Evolutionary conservation across 1,140 invertebrate species (phyloP).

Genomic region (Triops longicaudatus): DNA sequence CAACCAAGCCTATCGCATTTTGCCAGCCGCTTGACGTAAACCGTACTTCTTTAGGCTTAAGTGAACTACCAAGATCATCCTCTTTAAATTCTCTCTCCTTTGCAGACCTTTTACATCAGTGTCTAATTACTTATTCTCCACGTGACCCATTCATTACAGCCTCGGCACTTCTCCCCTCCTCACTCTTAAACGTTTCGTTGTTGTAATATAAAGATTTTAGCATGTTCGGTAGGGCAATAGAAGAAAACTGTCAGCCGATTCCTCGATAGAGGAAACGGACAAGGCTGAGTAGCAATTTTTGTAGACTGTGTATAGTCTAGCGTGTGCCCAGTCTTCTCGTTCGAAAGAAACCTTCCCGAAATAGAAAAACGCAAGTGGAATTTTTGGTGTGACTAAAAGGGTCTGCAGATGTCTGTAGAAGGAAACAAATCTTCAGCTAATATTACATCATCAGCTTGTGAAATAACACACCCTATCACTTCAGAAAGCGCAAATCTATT

Average conservation of each 20-base stretch:
- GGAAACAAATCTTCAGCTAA: neutral
- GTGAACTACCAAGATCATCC: neutral
- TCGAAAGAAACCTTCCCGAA: conserved; percentile 1
- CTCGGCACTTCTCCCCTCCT: too few relatives aligned
- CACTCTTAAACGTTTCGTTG: too few relatives aligned
- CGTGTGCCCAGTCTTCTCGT: neutral
- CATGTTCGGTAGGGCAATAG: neutral
- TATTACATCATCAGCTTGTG: neutral
- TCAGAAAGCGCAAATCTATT: too few relatives aligned
- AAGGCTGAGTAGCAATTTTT: neutral
- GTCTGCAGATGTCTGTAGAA: neutral
- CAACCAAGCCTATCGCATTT: neutral
- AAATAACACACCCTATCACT: neutral
- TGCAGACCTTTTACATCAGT: too few relatives aligned
- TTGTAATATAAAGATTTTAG: too few relatives aligned
- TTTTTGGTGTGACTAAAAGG: conserved; percentile 1
- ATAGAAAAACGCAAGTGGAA: conserved; percentile 12
- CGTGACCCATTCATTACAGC: too few relatives aligned
- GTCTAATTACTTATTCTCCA: too few relatives aligned
- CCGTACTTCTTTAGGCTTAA: neutral
- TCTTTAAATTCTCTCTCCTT: neutral
- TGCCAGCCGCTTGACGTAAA: neutral
- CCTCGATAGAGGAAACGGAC: neutral
- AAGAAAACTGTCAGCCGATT: neutral
- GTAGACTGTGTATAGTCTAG: conserved; percentile 6